Evolutionary conservation across 2,888 invertebrate species (phyloP), one percentile per base, ranked within the genome.

Genomic region (Heliconius sara): DNA sequence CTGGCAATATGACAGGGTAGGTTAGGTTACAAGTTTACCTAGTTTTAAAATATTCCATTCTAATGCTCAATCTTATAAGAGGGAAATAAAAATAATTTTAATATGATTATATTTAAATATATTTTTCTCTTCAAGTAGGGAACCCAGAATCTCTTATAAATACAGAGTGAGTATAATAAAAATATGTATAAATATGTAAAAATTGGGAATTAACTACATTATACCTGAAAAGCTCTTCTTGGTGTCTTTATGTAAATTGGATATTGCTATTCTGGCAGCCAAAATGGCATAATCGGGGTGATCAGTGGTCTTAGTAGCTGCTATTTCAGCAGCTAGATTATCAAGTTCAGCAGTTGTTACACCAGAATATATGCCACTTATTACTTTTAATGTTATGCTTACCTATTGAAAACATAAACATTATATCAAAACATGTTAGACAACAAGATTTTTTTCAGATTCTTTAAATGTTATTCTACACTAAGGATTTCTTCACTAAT

Each of bases 181-280:
- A 52, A 52, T 19, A 52, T 52, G 7, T 52, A 52, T 52, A 52
- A 52, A 52, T 19, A 52, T 52, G 22, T 16, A 47, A 47, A 43
- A 43, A 43, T 2, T 43, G 43, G 4, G 12, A 43, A 3, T 52
- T 19, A 52, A 52, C 52, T 52, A 19, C 2, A 52, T 52, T 52
- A 6, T 83, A 98, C 98, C 98, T 86, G 97, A 98, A 90, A 99
- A 99, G 75, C 96, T 96, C 93, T 99, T 99, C 89, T 98, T 99
- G 0, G 99, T 99, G 95, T 99, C 99, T 90, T 99, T 99, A 88
- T 99, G 99, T 81, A 99, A 96, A 95, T 99, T 99, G 1, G 99
- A 99, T 70, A 99, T 97, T 12, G 99, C 99, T 87, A 99, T 98
- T 84, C 99, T 96, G 5, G 98, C 98, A 77, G 98, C 98, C 76